Base-by-base conservation (phyloP, 37 sponge, comb jelly and placozoan species). In the Lycopodina hypogea region DNA sequence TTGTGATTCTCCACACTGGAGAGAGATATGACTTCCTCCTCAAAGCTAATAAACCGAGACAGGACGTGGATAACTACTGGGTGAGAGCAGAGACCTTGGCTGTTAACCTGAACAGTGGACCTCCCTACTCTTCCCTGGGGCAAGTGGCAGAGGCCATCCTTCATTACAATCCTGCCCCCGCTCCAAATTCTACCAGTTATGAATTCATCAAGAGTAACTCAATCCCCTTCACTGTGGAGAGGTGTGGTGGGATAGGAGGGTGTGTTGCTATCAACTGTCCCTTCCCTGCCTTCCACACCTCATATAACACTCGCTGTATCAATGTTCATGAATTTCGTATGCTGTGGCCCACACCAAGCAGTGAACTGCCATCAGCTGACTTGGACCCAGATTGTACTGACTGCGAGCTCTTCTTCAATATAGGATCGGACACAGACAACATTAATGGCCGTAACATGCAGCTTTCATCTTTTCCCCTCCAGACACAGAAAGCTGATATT, bases 21-120 rank as follows among this genome's bases (percentile, higher is more conserved):
- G 96, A 95, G 56, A 55, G 96, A 18, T 95, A 89, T 68, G 96
- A 95, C 66, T 73, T 95, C 21, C 53, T 91, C 8, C 38, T 95
- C 17, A 83, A 64, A 45, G 80, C 87, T 6, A 59, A 93, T 11
- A 53, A 78, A 38, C 45, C 78, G 53, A 22, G 71, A 38, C 33
- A 56, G 39, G 61, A 68, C 45, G 21, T 32, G 23, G n/a, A 61
- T 23, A 53, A 83, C 36, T 93, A 84, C 72, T 64, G 78, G 72
- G 87, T 93, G 3, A n/a, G 87, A 51, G 84, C 88, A 14, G 88
- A 89, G 66, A 93, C 94, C 18, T 57, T 89, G 30, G 94, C 89
- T 65, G 48, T 75, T 1, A 37, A 85, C 64, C 6, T 36, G 21
- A 33, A 40, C 26, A 36, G 61, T 42, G 63, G 74, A 0, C 86